A percentile compares a stretch with the other conserved stretches of the same genome.
Conservation (phyloP, 2,113 vertebrate genomes). For the Melospiza melodia region DNA sequence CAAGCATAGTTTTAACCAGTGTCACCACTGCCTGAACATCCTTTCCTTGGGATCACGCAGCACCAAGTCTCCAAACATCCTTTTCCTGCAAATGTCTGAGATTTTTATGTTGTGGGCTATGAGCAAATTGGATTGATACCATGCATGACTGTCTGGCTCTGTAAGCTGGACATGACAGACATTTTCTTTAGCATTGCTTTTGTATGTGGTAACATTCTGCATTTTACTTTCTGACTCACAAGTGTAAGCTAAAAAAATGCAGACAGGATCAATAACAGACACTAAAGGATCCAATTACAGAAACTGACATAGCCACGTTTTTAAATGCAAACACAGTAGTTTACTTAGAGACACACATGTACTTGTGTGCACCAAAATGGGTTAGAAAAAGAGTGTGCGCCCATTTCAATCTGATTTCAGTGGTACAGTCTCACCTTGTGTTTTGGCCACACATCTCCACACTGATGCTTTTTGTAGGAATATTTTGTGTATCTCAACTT, state of each 20-base stretch:
- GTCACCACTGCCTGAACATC: neutral
- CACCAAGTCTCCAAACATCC: neutral
- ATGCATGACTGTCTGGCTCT: neutral
- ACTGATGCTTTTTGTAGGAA: neutral
- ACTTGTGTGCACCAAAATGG: neutral
- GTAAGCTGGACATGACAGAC: neutral
- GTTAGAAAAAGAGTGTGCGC: neutral
- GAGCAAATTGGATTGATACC: neutral
- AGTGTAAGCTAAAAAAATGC: slow-evolving; percentile 14
- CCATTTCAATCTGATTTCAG: neutral
- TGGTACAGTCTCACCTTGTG: neutral
- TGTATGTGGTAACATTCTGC: neutral
- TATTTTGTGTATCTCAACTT: neutral
- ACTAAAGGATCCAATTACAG: slow-evolving; percentile 27
- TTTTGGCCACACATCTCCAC: neutral
- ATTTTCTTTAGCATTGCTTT: neutral
- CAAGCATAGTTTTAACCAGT: neutral
- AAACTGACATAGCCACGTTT: slow-evolving; percentile 27
- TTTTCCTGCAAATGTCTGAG: neutral
- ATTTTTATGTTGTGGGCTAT: neutral
- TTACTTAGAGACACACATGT: slow-evolving; percentile 4
- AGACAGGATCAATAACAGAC: slow-evolving; percentile 36
- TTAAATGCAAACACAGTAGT: slow-evolving; percentile 4
- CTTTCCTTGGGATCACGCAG: neutral
- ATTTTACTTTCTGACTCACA: neutral